These are phyloP conservation scores for Oedothorax gibbosus DNA, from an alignment of 1,140 invertebrate species.

Conservation along the genomic window DNA sequence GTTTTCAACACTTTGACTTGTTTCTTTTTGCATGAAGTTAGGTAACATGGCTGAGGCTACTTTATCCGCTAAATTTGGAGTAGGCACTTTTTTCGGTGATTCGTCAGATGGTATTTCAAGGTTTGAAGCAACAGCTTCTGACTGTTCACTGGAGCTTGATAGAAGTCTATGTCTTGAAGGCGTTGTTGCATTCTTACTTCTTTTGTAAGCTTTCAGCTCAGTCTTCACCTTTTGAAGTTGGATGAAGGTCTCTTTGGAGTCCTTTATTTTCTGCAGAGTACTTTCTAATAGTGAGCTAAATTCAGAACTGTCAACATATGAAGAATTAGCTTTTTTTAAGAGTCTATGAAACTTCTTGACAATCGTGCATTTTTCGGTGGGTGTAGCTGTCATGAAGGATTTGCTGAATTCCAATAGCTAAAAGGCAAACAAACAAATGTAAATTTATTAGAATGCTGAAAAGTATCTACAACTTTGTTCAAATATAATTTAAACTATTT, in stretches of 20 bases:
- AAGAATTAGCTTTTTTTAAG: neutral
- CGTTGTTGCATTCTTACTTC: neutral
- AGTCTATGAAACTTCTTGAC: neutral
- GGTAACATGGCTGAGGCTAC: too few relatives aligned
- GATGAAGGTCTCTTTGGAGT: neutral
- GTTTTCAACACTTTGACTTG: too few relatives aligned
- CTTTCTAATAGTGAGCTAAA: neutral
- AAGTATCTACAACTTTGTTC: too few relatives aligned
- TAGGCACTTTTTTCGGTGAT: too few relatives aligned
- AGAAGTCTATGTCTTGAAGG: neutral
- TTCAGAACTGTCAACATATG: neutral
- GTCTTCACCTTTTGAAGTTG: neutral
- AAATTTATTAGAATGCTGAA: too few relatives aligned
- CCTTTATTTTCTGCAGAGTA: neutral
- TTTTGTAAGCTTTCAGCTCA: neutral
- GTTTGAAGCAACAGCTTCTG: neutral
- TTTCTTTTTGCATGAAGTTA: too few relatives aligned
- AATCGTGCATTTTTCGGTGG: constrained; percentile 3
- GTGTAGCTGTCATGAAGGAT: neutral
- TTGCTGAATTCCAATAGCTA: constrained; percentile 16
- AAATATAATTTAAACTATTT: too few relatives aligned
- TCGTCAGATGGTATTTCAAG: too few relatives aligned
- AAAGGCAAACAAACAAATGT: neutral
- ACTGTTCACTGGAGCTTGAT: constrained; percentile 2
- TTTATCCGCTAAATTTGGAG: too few relatives aligned